Base-by-base conservation (phyloP, 2,888 invertebrate species). In the Odontomyia ornata region DNA sequence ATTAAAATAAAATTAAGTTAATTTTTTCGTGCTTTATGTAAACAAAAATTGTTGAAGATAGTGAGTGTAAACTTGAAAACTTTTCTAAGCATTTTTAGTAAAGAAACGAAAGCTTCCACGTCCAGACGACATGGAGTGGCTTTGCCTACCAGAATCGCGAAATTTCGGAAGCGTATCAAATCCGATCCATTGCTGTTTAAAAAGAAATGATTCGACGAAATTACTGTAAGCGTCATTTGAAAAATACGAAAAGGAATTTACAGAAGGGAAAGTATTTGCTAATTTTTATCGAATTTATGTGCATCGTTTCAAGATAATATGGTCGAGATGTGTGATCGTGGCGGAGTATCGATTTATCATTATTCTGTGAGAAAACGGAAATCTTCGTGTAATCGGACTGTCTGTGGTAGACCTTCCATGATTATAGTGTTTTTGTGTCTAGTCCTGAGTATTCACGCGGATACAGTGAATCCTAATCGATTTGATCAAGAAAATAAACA, bases 361-460 rank as follows among this genome's bases (percentile, higher is more conserved):
- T 30, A 36, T 21, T 36, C 43, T 0, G 56, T 72, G 1, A 60
- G 75, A 36, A 75, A 75, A 60, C 30, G 62, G 60, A 75, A 60
- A 75, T 60, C 56, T 28, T 72, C 56, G 7, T 56, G 36, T 21
- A 43, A 7, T 65, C 43, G 18, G 18, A 11, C 15, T 65, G n/a
- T n/a, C 18, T 18, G n/a, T 21, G 11, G 18, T 21, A 18, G 18
- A 43, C 43, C 43, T 9, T n/a, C 21, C 21, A 69, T 80, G 0
- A 62, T 80, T n/a, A 78, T 78, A 64, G 79, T 80, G 76, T 79
- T 77, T 52, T 60, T 80, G 67, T 80, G 79, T 78, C 79, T 81
- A 78, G 80, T 82, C 81, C 82, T 82, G 80, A 81, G 78, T 21
- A 77, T 79, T 15, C 71, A 77, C 15, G 60, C 77, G 36, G 21